Conservation (phyloP, 2,888 invertebrate species). For the Coecobrya sp. region DNA sequence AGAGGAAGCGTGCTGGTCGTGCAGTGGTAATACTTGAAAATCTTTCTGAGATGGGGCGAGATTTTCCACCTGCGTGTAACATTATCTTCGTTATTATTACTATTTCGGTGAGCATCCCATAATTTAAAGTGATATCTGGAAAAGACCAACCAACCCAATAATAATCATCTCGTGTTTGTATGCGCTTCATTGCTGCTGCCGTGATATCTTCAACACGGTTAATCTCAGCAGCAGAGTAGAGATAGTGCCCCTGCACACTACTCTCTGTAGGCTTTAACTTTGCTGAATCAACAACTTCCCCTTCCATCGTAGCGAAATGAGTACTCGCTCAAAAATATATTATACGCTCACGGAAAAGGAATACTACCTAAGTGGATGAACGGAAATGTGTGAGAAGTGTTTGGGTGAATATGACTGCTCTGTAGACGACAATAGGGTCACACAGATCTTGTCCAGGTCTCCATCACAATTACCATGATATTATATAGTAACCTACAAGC, state of each 20-base stretch:
- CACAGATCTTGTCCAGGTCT: slow-evolving; percentile 74
- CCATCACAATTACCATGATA: slow-evolving; percentile 77
- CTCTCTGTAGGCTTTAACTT: slow-evolving; percentile 13
- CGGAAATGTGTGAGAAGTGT: not conserved
- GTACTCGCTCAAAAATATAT: not conserved
- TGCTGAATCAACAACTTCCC: slow-evolving; percentile 50
- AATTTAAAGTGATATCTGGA: slow-evolving; percentile 53
- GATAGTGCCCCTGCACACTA: slow-evolving; percentile 28
- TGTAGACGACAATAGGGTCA: slow-evolving; percentile 67
- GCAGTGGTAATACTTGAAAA: slow-evolving; percentile 6
- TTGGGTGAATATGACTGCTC: slow-evolving; percentile 1
- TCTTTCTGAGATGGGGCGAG: slow-evolving; percentile 9
- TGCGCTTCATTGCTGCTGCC: not conserved
- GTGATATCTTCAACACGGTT: not conserved
- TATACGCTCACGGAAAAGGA: not conserved
- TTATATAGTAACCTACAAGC: slow-evolving; percentile 48
- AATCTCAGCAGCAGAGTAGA: slow-evolving; percentile 1
- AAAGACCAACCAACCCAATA: slow-evolving; percentile 37
- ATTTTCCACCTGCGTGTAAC: slow-evolving; percentile 36
- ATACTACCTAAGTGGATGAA: slow-evolving; percentile 3
- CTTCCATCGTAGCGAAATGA: slow-evolving; percentile 8
- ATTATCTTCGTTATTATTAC: slow-evolving; percentile 31
- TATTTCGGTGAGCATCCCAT: slow-evolving; percentile 19
- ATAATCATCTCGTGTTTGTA: slow-evolving; percentile 2
- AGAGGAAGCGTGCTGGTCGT: slow-evolving; percentile 20